A percentile compares a stretch with the other conserved stretches of the same genome.
Evolutionary conservation across 2,888 invertebrate genomes (phyloP).

Genomic region (Calliopum simillimum): DNA sequence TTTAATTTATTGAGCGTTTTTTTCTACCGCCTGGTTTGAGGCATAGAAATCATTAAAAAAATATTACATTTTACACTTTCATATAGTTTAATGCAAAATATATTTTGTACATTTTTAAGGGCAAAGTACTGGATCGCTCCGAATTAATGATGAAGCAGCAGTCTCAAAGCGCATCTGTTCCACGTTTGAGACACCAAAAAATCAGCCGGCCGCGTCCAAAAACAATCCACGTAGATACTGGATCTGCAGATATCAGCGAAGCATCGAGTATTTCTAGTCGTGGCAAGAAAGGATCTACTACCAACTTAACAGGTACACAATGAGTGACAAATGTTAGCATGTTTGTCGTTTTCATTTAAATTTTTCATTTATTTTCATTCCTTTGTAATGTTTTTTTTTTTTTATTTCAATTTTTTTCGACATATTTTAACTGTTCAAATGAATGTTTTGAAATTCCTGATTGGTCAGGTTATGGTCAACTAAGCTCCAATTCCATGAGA

Average conservation of each 20-base stretch:
- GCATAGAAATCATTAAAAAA: neutral
- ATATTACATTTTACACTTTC: neutral
- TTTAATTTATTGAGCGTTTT: too few species aligned
- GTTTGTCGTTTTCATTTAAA: constrained; percentile 40
- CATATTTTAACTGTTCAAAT: constrained; percentile 45
- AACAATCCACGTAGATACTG: constrained; percentile 90
- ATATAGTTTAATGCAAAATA: neutral
- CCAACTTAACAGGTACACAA: constrained; percentile 82
- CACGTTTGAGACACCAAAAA: constrained; percentile 75
- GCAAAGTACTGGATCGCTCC: constrained; percentile 81
- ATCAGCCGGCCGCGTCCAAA: constrained; percentile 84
- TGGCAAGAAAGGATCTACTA: constrained; percentile 83
- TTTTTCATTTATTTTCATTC: constrained; percentile 46
- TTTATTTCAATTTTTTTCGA: constrained; percentile 47
- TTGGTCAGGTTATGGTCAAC: constrained; percentile 62
- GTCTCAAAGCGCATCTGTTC: constrained; percentile 62
- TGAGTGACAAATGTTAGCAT: constrained; percentile 39
- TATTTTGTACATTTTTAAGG: constrained; percentile 69
- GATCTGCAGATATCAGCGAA: constrained; percentile 81
- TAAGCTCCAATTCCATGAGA: constrained; percentile 78
- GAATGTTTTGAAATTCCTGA: neutral
- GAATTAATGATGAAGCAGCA: constrained; percentile 74
- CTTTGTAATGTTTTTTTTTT: constrained; percentile 43
- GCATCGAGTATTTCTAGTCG: constrained; percentile 78
- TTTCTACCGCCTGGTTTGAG: too few species aligned